Evolutionary conservation across 2,113 vertebrate genomes (phyloP), one percentile per base, ranked within the genome.

Genomic region (Pantherophis guttatus): DNA sequence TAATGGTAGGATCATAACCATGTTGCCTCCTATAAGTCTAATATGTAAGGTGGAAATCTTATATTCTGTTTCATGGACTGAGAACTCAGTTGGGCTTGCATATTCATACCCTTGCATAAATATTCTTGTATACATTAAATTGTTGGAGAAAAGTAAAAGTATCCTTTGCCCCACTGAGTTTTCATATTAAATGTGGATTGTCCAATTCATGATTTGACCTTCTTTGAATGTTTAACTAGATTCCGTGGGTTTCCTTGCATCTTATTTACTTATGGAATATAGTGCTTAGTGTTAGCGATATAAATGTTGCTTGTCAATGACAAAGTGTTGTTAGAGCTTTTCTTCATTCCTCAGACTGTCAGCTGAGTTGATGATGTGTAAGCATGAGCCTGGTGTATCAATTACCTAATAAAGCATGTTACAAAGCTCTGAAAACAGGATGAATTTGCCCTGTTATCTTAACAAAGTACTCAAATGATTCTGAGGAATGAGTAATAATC

Each of bases 381-480:
- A 90, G n/a, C 88, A 93, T 53, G 75, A 93, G 75, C 39, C 48
- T 53, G 39, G 89, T 53, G 33, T 59, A 93, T 90, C 52, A 54
- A 90, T 90, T 90, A 87, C 88, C 88, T 62, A 90, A 81, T 87
- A 93, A 93, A 90, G 48, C 55, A 62, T 87, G 57, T 90, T 90
- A 65, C 57, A 65, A 90, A 90, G 92, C 57, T 54, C 55, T 62
- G 62, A 90, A 86, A 90, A 90, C n/a, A 93, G 92, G 89, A 93
- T 65, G 92, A 87, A 87, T 93, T 90, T 90, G 57, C 89, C 62
- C 62, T 90, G 44, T 52, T 29, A 90, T 90, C 81, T 65, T 87
- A 90, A 89, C 8, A 87, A 15, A 81, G 94, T 39, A 10, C 90
- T 55, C 19, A 3, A 58, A 50, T 92, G 88, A 93, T 92, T 58